Evolutionary conservation across 1,140 invertebrate genomes (phyloP), one percentile per base, ranked within the genome.

Genomic region (Tyrophagus putrescentiae): DNA sequence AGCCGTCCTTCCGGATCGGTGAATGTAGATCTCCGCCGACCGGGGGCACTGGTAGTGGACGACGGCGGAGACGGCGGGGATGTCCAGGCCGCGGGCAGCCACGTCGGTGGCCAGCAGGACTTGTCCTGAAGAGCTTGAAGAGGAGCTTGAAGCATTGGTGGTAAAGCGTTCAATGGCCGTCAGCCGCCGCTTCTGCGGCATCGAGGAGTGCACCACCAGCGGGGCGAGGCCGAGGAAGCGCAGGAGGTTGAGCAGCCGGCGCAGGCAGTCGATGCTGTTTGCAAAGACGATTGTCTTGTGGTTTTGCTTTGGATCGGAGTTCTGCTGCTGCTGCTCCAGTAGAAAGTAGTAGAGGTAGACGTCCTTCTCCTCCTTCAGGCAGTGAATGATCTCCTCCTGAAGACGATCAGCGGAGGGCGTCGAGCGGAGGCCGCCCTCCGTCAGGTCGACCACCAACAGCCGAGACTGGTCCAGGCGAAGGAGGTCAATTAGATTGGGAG

Each of bases 31-130:
- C 76, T 98, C 93, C 31, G 87, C 84, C 18, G 92, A 96, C 67
- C 83, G 79, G 0, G 95, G 94, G 6, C 94, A 86, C 75, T 98
- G 92, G 76, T 96, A 98, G 73, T 99, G 95, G 66, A 98, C 82
- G 3, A 98, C 93, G 68, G 96, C 88, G 65, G 96, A 80, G 2
- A 98, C 82, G 68, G 83, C 80, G 4, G 88, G 85, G 70, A 98
- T 96, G 73, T 99, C 95, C 28, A 99, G 74, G 41, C 95, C 95
- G 63, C 95, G 76, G 0, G 95, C 92, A 13, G 94, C 95, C 18
- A 98, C 92, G 76, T 98, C 95, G 0, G 94, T 98, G 0, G 95
- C 90, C 60, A 99, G 77, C n/a, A 99, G 71, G 11, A 98, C 65
- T n/a, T n/a, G n/a, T n/a, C n/a, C n/a, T n/a, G n/a, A n/a, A n/a